Base-by-base conservation (phyloP, 2,888 invertebrate species). In the Ametastegia equiseti region DNA sequence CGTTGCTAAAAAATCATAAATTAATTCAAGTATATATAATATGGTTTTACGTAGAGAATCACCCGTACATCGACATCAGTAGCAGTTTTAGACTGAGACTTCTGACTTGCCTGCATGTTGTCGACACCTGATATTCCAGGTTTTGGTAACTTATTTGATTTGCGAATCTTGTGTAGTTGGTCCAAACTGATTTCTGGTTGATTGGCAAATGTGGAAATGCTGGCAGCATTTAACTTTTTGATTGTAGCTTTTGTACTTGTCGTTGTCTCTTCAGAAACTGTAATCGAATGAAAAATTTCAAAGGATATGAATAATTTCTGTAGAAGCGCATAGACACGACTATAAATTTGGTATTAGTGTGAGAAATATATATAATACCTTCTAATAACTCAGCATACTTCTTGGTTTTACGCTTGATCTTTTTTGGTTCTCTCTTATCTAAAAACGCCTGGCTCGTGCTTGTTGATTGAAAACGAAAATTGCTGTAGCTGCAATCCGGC, bases 311-410 rank as follows among this genome's bases (percentile, higher is more conserved):
- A n/a, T 19, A n/a, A 19, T n/a, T 13, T 7, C 5, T n/a, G 50
- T 5, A 47, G 4, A 15, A 30, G 1, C 47, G 6, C 47, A 47
- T 15, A 11, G n/a, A n/a, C n/a, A n/a, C 71, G 27, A 33, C 82
- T 77, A 71, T 23, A 15, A 82, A n/a, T 78, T 45, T 63, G 45
- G n/a, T 33, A 60, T 15, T 11, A 36, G 4, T 1, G 19, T 5
- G 57, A 75, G 54, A 23, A 2, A 3, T 13, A 45, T 45, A 9
- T 45, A 9, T 45, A 45, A 85, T 91, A 96, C 96, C 95, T 93
- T 95, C 94, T 83, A 96, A 90, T 9, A 96, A 90, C 88, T 96
- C 96, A 11, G 94, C 94, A 92, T 94, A 95, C 88, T 94, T 94
- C 85, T 94, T 93, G 78, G 88, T 91, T 82, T 90, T 91, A 88